phyloP scores from a whole-genome alignment of 2,797 vertebrate genomes.

The Dendrocincla fuliginosa region DNA sequence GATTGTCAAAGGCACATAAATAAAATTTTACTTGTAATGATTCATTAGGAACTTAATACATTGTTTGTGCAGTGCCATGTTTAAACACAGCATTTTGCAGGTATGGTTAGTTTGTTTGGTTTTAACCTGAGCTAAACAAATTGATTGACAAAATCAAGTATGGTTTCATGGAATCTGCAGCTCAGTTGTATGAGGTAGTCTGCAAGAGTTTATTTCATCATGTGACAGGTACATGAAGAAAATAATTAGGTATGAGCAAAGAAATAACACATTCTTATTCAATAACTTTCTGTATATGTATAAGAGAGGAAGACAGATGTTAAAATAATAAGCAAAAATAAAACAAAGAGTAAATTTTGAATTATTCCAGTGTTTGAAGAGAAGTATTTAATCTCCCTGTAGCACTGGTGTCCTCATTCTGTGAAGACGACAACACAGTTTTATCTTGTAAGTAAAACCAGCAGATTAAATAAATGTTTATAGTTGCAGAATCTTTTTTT shows the following conservation, averaged over 20 bases:
- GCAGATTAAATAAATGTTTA: background rate
- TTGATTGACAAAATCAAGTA: background rate
- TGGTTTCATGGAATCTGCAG: background rate
- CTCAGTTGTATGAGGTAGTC: background rate
- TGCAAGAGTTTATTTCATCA: background rate
- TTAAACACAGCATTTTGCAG: background rate
- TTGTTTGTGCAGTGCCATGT: background rate
- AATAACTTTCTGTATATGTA: background rate
- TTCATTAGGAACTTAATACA: background rate
- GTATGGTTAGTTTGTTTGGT: background rate
- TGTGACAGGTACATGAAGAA: background rate
- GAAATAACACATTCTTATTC: background rate
- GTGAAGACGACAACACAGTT: background rate
- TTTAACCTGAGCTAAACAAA: background rate
- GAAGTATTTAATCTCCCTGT: background rate
- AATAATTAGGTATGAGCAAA: background rate
- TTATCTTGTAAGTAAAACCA: background rate
- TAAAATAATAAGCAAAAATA: background rate
- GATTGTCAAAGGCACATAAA: background rate
- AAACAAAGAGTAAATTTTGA: background rate
- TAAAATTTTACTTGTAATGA: background rate
- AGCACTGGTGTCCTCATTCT: background rate
- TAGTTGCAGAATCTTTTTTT: background rate
- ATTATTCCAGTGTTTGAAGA: background rate
- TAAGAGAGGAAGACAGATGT: background rate